A percentile compares a stretch with the other conserved stretches of the same genome.
These are phyloP conservation scores for Drosophila dives DNA, from an alignment of 2,888 invertebrate species.

Conservation along the genomic window DNA sequence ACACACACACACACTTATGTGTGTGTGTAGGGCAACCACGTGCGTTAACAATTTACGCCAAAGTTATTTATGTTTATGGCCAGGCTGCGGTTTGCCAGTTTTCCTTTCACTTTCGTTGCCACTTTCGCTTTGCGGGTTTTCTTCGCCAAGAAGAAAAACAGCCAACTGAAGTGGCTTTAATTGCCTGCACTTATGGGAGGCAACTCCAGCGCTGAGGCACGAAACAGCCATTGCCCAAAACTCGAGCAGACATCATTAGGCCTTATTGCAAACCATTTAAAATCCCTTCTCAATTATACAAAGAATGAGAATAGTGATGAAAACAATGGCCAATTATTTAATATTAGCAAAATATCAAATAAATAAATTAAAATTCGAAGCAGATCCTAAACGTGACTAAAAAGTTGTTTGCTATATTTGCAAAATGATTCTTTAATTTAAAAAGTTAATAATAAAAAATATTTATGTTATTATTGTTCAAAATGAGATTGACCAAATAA, in stretches of 20 bases:
- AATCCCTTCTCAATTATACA: background rate
- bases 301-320: background rate
- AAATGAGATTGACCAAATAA: background rate
- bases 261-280: constrained; percentile 7
- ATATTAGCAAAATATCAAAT: background rate
- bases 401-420: background rate
- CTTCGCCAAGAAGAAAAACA: background rate
- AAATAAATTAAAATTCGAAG: background rate
- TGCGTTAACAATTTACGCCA: constrained; percentile 68
- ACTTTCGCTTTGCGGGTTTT: constrained; percentile 17
- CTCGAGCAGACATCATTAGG: constrained; percentile 20
- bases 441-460: background rate
- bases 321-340: background rate
- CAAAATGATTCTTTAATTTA: background rate
- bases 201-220: background rate
- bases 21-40: constrained; percentile 50
- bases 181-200: constrained; percentile 4
- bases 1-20: constrained; percentile 6
- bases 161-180: constrained; percentile 11
- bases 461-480: background rate
- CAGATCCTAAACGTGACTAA: background rate
- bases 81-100: constrained; percentile 67
- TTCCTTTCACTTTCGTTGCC: constrained; percentile 32
- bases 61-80: constrained; percentile 78
- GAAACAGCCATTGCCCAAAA: constrained; percentile 10